Evolutionary conservation across 2,113 vertebrate genomes (phyloP).

Genomic region (Hemichromis elongatus): DNA sequence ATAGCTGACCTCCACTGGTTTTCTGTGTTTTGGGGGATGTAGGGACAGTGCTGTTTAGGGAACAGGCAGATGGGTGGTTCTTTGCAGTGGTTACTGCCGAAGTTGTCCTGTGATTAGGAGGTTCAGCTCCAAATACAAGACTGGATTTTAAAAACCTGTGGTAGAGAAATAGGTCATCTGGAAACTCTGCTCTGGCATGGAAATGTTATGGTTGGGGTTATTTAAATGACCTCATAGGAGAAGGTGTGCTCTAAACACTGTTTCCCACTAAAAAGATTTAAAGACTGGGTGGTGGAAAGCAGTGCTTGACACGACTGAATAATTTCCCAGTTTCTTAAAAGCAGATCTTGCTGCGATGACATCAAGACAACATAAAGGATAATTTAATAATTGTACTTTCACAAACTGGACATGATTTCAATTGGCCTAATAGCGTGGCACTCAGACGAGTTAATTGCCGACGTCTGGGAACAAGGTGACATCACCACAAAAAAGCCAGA

Average conservation of each 20-base stretch:
- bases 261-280: conserved; percentile 17
- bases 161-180: conserved; percentile 68
- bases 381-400: background rate
- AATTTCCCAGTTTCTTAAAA: background rate
- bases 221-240: conserved; percentile 56
- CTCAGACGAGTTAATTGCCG: background rate
- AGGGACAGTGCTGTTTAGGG: conserved; percentile 22
- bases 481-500: background rate
- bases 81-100: conserved; percentile 24
- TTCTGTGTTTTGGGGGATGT: background rate
- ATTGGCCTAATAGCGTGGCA: background rate
- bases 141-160: conserved; percentile 48
- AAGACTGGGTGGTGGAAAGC: conserved; percentile 6
- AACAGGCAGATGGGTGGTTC: conserved; percentile 42
- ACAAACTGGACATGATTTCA: background rate
- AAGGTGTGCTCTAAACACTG: conserved; percentile 58
- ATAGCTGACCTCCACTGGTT: background rate
- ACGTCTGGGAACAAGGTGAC: background rate
- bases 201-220: conserved; percentile 60
- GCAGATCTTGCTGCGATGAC: background rate
- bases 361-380: background rate
- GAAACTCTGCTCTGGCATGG: conserved; percentile 62
- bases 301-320: background rate
- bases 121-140: conserved; percentile 49
- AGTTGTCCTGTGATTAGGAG: conserved; percentile 65